A percentile compares a stretch with the other conserved stretches of the same genome.
These are phyloP conservation scores for Malacoraja senta DNA, from an alignment of 2,797 vertebrate genomes.

Conservation along the genomic window DNA sequence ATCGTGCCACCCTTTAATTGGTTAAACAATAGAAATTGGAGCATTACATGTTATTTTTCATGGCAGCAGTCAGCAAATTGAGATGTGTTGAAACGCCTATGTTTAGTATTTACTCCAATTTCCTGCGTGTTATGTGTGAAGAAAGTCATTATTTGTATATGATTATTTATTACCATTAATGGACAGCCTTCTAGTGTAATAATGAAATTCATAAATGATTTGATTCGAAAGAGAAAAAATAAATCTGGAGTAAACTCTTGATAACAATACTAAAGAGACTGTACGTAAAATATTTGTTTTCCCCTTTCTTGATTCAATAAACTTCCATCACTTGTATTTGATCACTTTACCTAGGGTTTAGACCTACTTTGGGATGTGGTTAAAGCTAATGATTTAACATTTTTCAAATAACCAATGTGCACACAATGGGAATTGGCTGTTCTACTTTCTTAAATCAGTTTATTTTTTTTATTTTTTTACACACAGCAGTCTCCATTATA, in stretches of 20 bases:
- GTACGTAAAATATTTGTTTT: background rate
- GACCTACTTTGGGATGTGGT: background rate
- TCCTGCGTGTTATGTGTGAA: background rate
- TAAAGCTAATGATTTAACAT: background rate
- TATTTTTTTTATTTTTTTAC: background rate
- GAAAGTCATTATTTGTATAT: background rate
- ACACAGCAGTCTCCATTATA: slow-evolving; percentile 2
- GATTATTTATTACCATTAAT: background rate
- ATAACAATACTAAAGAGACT: background rate
- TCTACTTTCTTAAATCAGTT: background rate
- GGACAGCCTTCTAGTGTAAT: background rate
- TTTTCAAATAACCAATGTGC: background rate
- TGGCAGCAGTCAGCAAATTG: background rate
- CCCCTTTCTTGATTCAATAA: background rate
- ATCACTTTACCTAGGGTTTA: background rate
- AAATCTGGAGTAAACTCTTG: background rate
- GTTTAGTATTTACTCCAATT: background rate
- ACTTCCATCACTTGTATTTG: background rate
- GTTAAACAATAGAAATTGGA: background rate
- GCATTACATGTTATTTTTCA: background rate
- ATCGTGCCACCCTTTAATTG: background rate
- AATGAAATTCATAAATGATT: background rate
- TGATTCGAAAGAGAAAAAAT: background rate
- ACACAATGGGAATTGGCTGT: background rate
- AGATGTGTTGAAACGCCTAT: background rate